Base-by-base conservation (phyloP, 2,888 invertebrate genomes). In the Mesodorylaimus sp. region DNA sequence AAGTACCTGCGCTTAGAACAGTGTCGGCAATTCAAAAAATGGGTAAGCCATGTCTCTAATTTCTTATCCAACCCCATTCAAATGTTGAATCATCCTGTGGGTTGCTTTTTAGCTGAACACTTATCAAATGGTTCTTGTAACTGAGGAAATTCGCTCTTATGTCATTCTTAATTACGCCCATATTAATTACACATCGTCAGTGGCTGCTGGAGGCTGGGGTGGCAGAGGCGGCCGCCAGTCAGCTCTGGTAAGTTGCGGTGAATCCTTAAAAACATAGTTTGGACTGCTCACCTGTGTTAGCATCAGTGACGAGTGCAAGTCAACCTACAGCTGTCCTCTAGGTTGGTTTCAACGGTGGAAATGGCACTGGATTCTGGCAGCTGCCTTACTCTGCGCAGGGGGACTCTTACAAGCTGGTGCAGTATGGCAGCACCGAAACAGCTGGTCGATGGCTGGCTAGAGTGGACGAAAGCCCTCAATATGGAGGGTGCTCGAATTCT, bases 121-220 rank as follows among this genome's bases (percentile, higher is more conserved):
- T 43, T 43, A 43, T 26, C 93, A 95, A 78, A 74, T 86, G 75
- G 78, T 91, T 2, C 67, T 95, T 48, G 85, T 83, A 0, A 89
- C 91, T 0, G 89, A 91, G 66, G 88, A 88, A 72, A 83, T 85
- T 1, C 81, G 81, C 63, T 86, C 89, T 0, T 95, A 89, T 65
- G 84, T 80, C 0, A 85, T 95, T 50, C 88, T 85, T 69, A 93
- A 93, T 71, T 95, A 93, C 65, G 76, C 79, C 45, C 78, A 83
- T 57, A 77, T 93, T 53, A 80, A 79, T 61, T 91, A 91, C 91
- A 83, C 82, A 16, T 79, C 81, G 7, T 84, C 86, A 61, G 86
- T 88, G 0, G 85, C 86, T 67, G 85, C 86, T 49, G 83, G 84
- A 2, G 55, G 58, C 3, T 32, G 60, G 10, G 47, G 50, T 38